These are phyloP conservation scores for Gortyna flavago DNA, from an alignment of 2,888 invertebrate genomes.

Conservation along the genomic window DNA sequence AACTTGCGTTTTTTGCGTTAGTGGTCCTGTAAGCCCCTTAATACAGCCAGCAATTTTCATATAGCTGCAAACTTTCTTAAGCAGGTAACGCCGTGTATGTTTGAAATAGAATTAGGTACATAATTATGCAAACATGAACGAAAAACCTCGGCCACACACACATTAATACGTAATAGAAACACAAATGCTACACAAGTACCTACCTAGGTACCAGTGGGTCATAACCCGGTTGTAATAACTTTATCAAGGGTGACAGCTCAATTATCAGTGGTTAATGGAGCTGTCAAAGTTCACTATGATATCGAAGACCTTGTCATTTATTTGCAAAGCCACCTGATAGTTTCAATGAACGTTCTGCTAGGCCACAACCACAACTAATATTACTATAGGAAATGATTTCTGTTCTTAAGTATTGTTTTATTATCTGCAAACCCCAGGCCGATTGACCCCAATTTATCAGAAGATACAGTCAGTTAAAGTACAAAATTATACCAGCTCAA, in stretches of 20 bases:
- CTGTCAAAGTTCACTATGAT: constrained; percentile 83
- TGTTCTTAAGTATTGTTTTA: neutral
- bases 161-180: constrained; percentile 73
- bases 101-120: constrained; percentile 33
- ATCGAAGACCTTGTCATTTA: constrained; percentile 76
- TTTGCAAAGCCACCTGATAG: constrained; percentile 70
- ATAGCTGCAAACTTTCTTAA: constrained; percentile 11
- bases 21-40: neutral
- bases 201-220: constrained; percentile 23
- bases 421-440: neutral
- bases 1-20: no score
- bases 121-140: constrained; percentile 29
- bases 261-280: no score
- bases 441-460: neutral
- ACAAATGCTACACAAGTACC: constrained; percentile 39
- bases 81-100: neutral
- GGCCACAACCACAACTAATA: constrained; percentile 42
- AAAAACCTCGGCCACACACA: constrained; percentile 51
- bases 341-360: constrained; percentile 52
- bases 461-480: neutral
- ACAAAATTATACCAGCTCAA: neutral
- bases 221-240: constrained; percentile 74
- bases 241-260: constrained; percentile 72
- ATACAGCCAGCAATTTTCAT: constrained; percentile 20
- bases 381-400: neutral